Evolutionary conservation across 2,113 vertebrate species (phyloP).

Genomic region (Erinaceus europaeus): DNA sequence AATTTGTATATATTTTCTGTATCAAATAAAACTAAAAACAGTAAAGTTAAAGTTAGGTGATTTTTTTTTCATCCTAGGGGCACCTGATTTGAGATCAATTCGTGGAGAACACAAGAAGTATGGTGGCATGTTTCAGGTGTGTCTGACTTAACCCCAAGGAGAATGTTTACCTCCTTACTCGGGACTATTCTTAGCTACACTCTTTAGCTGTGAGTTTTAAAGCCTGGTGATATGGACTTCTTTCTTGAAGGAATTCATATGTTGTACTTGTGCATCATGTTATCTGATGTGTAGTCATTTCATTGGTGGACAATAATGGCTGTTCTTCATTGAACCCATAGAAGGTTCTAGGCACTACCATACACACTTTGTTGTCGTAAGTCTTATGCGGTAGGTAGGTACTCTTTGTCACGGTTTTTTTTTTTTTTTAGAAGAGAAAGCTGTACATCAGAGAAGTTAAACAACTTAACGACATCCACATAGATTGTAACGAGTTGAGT

Average conservation of each 20-base stretch:
- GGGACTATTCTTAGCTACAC: conserved; percentile 28
- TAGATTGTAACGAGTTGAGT: neutral
- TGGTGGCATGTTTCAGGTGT: conserved; percentile 68
- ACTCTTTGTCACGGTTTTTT: neutral
- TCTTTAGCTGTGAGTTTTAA: conserved; percentile 50
- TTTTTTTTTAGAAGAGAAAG: conserved; percentile 28
- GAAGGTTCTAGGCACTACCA: conserved; percentile 18
- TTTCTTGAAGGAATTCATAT: conserved; percentile 52
- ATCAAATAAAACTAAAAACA: conserved; percentile 52
- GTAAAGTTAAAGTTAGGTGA: conserved; percentile 63
- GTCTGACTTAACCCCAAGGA: conserved; percentile 57
- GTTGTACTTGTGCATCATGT: neutral
- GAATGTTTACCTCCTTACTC: conserved; percentile 34
- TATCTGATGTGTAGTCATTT: conserved; percentile 34
- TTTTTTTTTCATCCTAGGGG: conserved; percentile 70
- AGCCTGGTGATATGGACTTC: conserved; percentile 4
- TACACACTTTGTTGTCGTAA: conserved; percentile 30
- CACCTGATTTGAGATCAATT: conserved; percentile 66
- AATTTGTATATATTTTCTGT: conserved; percentile 44
- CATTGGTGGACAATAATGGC: conserved; percentile 19
- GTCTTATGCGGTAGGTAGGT: conserved; percentile 16
- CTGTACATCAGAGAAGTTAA: conserved; percentile 1
- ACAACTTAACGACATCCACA: conserved; percentile 2
- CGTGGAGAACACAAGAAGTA: conserved; percentile 67
- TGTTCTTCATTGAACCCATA: conserved; percentile 30